A percentile compares a stretch with the other conserved stretches of the same genome.
Evolutionary conservation across 2,888 invertebrate species (phyloP).

Genomic region (Malachius bipustulatus): DNA sequence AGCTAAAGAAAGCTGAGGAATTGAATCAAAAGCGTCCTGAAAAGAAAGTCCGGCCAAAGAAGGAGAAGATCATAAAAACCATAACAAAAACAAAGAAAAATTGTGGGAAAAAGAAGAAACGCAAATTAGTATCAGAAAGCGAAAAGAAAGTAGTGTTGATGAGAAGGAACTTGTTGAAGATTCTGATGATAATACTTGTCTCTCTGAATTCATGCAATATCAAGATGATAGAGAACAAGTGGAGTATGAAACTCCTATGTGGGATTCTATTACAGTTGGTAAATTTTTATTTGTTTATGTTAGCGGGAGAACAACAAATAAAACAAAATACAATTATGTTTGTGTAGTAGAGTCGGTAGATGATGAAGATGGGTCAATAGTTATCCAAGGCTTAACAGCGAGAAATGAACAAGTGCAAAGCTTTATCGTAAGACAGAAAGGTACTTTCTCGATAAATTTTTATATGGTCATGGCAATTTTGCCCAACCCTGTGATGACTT

Average conservation of each 20-base stretch:
- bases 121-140: slow-evolving; percentile 1
- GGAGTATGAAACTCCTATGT: slow-evolving; percentile 2
- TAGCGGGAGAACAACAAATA: neutral
- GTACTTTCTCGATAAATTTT: slow-evolving; percentile 3
- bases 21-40: too few species aligned
- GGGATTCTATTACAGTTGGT: slow-evolving; percentile 2
- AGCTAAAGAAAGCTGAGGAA: too few species aligned
- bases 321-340: neutral
- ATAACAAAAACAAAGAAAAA: slow-evolving; percentile 2
- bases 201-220: neutral
- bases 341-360: slow-evolving; percentile 3
- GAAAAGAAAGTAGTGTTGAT: slow-evolving; percentile 4
- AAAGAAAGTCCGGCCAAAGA: neutral
- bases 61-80: neutral
- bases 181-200: slow-evolving; percentile 1
- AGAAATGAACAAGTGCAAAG: slow-evolving; percentile 1
- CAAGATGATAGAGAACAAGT: neutral
- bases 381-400: neutral
- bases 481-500: too few species aligned
- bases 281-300: slow-evolving; percentile 3
- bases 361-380: neutral
- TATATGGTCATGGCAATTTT: slow-evolving; percentile 1
- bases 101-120: slow-evolving; percentile 1
- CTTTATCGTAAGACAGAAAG: neutral
- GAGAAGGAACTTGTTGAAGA: neutral